Evolutionary conservation across 2,888 invertebrate genomes (phyloP).

Genomic region (Liopterus haemorrhoidalis): DNA sequence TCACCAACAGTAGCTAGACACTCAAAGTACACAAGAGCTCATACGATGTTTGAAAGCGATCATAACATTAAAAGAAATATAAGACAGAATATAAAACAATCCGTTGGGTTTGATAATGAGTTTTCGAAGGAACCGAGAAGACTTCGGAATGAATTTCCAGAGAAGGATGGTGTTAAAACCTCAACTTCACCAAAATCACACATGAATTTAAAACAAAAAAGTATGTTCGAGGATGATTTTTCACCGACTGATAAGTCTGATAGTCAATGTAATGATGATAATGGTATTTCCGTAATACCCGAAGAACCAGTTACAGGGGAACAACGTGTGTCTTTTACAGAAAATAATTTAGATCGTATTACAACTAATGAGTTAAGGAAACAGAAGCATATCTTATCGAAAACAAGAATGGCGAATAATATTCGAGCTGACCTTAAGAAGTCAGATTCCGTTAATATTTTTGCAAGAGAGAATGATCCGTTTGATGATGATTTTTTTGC

Average conservation of each 20-base stretch:
- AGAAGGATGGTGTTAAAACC: slow-evolving; percentile 34
- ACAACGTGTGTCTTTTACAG: slow-evolving; percentile 36
- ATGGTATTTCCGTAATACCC: slow-evolving; percentile 41
- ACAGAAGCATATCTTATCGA: slow-evolving; percentile 35
- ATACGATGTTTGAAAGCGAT: slow-evolving; percentile 5
- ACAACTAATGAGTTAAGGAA: slow-evolving; percentile 33
- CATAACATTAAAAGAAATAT: slow-evolving; percentile 13
- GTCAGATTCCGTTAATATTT: slow-evolving; percentile 86
- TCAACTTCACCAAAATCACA: slow-evolving; percentile 28
- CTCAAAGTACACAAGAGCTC: slow-evolving; percentile 24
- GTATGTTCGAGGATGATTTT: slow-evolving; percentile 55
- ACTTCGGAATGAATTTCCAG: slow-evolving; percentile 29
- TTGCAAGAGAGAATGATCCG: slow-evolving; percentile 78
- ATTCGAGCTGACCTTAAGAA: slow-evolving; percentile 58
- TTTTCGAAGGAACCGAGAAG: slow-evolving; percentile 26
- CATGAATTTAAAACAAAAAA: slow-evolving; percentile 36
- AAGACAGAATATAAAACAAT: slow-evolving; percentile 19
- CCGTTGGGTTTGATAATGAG: slow-evolving; percentile 6
- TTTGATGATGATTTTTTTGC: slow-evolving; percentile 85
- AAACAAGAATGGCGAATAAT: slow-evolving; percentile 34
- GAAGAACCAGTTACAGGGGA: slow-evolving; percentile 39
- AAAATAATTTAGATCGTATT: slow-evolving; percentile 33
- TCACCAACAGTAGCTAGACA: slow-evolving; percentile 33
- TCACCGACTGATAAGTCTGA: slow-evolving; percentile 43
- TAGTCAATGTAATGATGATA: slow-evolving; percentile 10